Percentiles rank a stretch among this genome's conserved stretches.
Evolutionary conservation across 1,140 invertebrate genomes (phyloP).

Genomic region (Colletes latitarsis): DNA sequence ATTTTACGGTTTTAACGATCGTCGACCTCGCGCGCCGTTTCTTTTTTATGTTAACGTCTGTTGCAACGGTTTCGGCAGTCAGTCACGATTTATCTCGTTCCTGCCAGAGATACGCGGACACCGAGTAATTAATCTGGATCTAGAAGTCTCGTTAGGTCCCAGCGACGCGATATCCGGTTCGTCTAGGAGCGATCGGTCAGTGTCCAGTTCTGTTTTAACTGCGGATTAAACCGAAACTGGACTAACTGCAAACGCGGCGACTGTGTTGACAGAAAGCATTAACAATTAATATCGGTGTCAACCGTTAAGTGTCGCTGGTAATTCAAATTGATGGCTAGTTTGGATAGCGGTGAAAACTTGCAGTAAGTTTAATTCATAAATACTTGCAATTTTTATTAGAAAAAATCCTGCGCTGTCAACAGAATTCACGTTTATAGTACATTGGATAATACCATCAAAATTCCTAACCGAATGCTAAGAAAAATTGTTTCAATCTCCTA

Average conservation of each 20-base stretch:
- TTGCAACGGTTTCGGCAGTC: slow-evolving; percentile 32
- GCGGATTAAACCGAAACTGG: slow-evolving; percentile 68
- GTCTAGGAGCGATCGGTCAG: slow-evolving; percentile 71
- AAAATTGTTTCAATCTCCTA: no score
- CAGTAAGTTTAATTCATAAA: no score
- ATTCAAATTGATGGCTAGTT: background rate
- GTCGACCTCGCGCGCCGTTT: slow-evolving; percentile 40
- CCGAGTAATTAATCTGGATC: slow-evolving; percentile 72
- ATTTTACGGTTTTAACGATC: slow-evolving; percentile 73
- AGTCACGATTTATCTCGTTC: slow-evolving; percentile 64
- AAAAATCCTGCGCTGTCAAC: no score
- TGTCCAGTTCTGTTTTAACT: slow-evolving; percentile 72
- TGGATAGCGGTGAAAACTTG: no score
- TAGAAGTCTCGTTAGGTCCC: slow-evolving; percentile 45
- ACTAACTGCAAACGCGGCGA: slow-evolving; percentile 57
- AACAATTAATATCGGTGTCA: slow-evolving; percentile 37
- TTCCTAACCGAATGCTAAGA: no score
- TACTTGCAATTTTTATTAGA: no score
- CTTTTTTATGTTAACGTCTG: slow-evolving; percentile 2
- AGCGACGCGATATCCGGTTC: slow-evolving; percentile 65
- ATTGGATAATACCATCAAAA: no score
- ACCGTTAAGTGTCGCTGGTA: background rate
- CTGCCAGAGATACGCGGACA: slow-evolving; percentile 43
- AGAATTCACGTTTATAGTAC: no score
- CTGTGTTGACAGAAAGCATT: slow-evolving; percentile 66